A percentile compares a stretch with the other conserved stretches of the same genome.
Evolutionary conservation across 2,888 invertebrate genomes (phyloP).

Genomic region (Drosophila conformis): DNA sequence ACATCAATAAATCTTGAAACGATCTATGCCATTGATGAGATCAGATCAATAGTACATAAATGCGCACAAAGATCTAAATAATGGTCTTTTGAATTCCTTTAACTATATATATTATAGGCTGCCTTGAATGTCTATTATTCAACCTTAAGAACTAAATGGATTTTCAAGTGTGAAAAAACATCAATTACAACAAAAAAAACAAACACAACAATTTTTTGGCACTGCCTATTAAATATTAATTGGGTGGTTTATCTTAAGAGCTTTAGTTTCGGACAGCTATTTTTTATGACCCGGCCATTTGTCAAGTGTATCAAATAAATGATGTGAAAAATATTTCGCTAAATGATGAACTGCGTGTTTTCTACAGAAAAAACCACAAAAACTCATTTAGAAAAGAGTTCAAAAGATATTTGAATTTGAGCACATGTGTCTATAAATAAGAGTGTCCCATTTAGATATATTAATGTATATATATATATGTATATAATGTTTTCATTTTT

Average conservation of each 20-base stretch:
- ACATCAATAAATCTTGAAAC: constrained; percentile 48
- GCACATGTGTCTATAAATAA: constrained; percentile 65
- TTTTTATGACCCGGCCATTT: constrained; percentile 30
- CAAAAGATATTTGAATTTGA: constrained; percentile 43
- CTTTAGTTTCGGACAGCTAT: constrained; percentile 9
- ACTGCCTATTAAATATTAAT: constrained; percentile 33
- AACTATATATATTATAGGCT: constrained; percentile 6
- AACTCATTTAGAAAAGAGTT: constrained; percentile 27
- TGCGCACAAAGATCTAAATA: constrained; percentile 24
- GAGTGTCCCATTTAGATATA: constrained; percentile 47
- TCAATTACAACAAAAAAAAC: constrained; percentile 16
- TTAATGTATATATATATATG: background rate
- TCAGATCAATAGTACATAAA: constrained; percentile 64
- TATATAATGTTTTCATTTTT: constrained; percentile 15
- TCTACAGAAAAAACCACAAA: background rate
- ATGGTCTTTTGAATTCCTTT: constrained; percentile 17
- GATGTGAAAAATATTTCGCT: constrained; percentile 13
- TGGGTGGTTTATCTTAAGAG: constrained; percentile 30
- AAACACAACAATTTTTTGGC: background rate
- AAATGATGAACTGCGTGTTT: background rate
- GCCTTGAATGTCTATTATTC: constrained; percentile 26
- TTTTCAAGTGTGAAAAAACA: constrained; percentile 32
- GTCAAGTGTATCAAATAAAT: constrained; percentile 35
- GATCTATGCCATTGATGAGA: constrained; percentile 74
- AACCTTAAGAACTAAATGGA: constrained; percentile 18